Evolutionary conservation across 2,797 vertebrate species (phyloP), one percentile per base, ranked within the genome.

Genomic region (Chrosomus eos): DNA sequence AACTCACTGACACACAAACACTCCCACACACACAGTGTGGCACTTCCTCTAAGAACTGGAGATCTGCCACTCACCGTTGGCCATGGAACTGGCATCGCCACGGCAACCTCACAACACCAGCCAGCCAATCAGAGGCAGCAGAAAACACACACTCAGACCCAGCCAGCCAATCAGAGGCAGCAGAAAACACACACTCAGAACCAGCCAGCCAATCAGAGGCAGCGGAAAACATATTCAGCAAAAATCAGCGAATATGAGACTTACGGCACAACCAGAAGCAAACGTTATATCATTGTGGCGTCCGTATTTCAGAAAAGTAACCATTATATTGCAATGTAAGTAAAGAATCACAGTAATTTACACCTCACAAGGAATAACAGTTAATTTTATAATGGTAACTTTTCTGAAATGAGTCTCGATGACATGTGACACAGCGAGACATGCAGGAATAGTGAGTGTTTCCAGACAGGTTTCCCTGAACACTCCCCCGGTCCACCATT

Each of bases 1-100:
- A 64, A 76, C 72, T 66, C 43, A 11, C 11, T 26, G 7, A 79
- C 53, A 72, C 9, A 71, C 40, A 70, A 38, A 74, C 81, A 80
- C 76, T 58, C 66, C 43, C 77, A 75, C 40, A 78, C 58, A 62
- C 38, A 58, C 53, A 45, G 83, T 85, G 77, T 81, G 70, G 28
- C n/a, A 26, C 55, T 75, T 85, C 83, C 83, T 85, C 71, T 21
- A 7, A 73, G 55, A 85, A 43, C 60, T 81, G 74, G 58, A 55
- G 60, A 68, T 33, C 13, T 58, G 66, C 58, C 72, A 84, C 68
- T 84, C 62, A n/a, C 33, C 8, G 26, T 33, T 33, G 62, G 84
- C 36, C 36, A 67, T n/a, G 45, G 36, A 4, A 31, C 28, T 81
- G 78, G 84, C 60, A 85, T 31, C 45, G 14, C 60, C 43, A 74